Conservation (phyloP, 2,888 invertebrate genomes). For the Omphaloscelis lunosa region DNA sequence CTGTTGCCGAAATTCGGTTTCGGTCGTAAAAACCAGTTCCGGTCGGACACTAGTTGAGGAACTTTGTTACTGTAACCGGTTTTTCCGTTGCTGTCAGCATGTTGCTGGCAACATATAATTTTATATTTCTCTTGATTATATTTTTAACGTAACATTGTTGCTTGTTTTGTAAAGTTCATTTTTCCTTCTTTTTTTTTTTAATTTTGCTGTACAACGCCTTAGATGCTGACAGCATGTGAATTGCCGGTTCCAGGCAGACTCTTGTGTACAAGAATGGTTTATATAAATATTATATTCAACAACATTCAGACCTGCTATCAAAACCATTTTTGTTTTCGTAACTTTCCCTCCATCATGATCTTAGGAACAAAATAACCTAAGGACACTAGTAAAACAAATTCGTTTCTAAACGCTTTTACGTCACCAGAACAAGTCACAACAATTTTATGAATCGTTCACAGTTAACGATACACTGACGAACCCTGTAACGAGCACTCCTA, state of each 20-base stretch:
- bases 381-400: slow-evolving; percentile 28
- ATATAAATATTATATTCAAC: neutral
- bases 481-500: slow-evolving; percentile 73
- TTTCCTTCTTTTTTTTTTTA: neutral
- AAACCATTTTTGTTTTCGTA: neutral
- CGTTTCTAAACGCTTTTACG: slow-evolving; percentile 57
- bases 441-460: slow-evolving; percentile 68
- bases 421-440: slow-evolving; percentile 54
- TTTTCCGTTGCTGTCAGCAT: neutral
- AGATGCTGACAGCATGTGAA: neutral
- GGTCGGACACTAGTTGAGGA: too few relatives aligned
- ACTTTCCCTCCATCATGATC: neutral
- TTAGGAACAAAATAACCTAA: neutral
- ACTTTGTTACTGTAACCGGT: neutral
- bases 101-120: neutral
- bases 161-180: neutral
- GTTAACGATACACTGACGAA: slow-evolving; percentile 67
- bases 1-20: too few relatives aligned
- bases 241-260: neutral
- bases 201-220: neutral
- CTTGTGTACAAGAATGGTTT: neutral
- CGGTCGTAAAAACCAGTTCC: too few relatives aligned
- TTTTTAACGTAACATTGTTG: neutral
- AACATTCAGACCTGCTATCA: neutral
- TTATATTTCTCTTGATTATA: neutral